Base-by-base conservation (phyloP, 2,888 invertebrate species). In the Papilio demoleus region DNA sequence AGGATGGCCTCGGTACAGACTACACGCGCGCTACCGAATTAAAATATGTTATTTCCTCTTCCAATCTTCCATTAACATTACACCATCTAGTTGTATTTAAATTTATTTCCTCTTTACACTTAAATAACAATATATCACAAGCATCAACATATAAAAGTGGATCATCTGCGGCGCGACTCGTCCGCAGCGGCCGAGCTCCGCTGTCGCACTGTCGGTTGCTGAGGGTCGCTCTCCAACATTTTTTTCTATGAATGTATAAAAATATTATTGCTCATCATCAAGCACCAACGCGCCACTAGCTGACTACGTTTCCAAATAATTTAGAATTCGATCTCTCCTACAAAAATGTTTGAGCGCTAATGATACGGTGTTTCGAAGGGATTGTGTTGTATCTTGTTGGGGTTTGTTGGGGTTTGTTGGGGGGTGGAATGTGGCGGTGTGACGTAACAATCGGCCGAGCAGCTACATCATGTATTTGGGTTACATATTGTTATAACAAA, bases 61-160 rank as follows among this genome's bases (percentile, higher is more conserved):
- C 58, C 34, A 67, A 81, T 80, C 70, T 71, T 85, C 80, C 79
- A 83, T 81, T 84, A 86, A 84, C 75, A 85, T 85, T 87, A 88
- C 86, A 88, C 81, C 81, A 81, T 85, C 83, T 86, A 86, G 85
- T 86, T 87, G 86, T 88, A 87, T 87, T 86, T 84, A 87, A 83
- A 87, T 85, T 82, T 88, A 87, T 84, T 87, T 88, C 85, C 84
- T 85, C 87, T 86, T 92, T 92, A 92, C 92, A 91, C 91, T 90
- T 92, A 91, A 92, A 92, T 92, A 92, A 92, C 92, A 92, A 92
- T 90, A 90, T 92, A 91, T 92, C 92, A 92, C 92, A 92, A 91
- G 91, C 91, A 79, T 90, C 89, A 91, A 92, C 89, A 89, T 90
- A 90, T 88, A 85, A 86, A 87, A 87, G 75, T 80, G 84, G 81